Evolutionary conservation across 1,140 invertebrate genomes (phyloP).

Genomic region (Dreissena polymorpha): DNA sequence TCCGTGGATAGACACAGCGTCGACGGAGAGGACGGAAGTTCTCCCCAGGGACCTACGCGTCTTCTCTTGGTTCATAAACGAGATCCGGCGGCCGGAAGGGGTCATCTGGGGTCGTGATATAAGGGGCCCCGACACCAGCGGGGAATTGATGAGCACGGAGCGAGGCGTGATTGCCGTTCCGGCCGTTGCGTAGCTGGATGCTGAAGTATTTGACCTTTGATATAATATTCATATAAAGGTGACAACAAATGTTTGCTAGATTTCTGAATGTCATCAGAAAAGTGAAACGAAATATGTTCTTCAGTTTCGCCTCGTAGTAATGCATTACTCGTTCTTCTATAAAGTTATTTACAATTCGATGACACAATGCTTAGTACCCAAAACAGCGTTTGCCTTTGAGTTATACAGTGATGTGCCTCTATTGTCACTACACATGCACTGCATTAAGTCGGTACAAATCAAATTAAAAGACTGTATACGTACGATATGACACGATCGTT

Average conservation of each 20-base stretch:
- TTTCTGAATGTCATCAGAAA: too few relatives aligned
- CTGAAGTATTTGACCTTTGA: not conserved
- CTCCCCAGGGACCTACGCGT: not conserved
- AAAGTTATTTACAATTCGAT: too few relatives aligned
- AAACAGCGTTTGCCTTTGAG: too few relatives aligned
- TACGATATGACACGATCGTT: not conserved
- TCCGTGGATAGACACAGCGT: conserved; percentile 27
- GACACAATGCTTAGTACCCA: too few relatives aligned
- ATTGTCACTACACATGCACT: too few relatives aligned
- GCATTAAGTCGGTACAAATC: not conserved
- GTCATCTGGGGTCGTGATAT: not conserved
- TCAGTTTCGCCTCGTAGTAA: too few relatives aligned
- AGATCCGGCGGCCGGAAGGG: conserved; percentile 5
- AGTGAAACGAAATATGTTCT: too few relatives aligned
- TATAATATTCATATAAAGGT: too few relatives aligned
- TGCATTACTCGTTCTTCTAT: too few relatives aligned
- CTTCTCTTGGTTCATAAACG: conserved; percentile 13
- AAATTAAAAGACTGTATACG: not conserved
- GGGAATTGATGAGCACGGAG: conserved; percentile 16
- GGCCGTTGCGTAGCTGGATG: not conserved
- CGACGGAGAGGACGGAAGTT: not conserved
- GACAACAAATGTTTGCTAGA: too few relatives aligned
- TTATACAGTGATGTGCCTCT: too few relatives aligned
- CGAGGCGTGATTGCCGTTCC: conserved; percentile 5
- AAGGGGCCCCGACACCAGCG: conserved; percentile 1